Evolutionary conservation across 1,140 invertebrate genomes (phyloP), one percentile per base, ranked within the genome.

Genomic region (Drosophila nigromelanica): DNA sequence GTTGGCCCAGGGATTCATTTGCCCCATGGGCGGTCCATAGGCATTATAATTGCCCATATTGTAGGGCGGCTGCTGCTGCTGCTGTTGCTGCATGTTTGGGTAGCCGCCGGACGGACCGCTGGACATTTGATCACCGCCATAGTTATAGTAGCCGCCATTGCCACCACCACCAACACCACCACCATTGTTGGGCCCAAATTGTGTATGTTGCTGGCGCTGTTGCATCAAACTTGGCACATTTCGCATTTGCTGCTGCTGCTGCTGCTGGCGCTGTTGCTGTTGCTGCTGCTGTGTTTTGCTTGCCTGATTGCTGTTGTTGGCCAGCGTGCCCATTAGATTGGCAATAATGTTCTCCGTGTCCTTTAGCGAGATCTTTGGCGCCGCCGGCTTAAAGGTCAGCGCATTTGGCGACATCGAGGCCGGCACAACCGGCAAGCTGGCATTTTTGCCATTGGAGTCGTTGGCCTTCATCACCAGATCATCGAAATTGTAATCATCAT

Each of bases 401-500:
- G 82, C 71, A 70, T 77, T 90, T 0, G 69, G 52, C 6, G 86
- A 71, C 1, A 90, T 76, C 14, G 71, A 47, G 3, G 75, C 55
- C 0, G 80, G 66, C 30, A 79, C 21, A 14, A 77, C 54, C 4
- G 70, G 35, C 7, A 56, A 14, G n/a, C 12, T 30, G 4, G 52
- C 30, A 6, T 68, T 61, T 35, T 60, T 69, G 33, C 73, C 73
- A 73, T 89, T 85, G 14, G 77, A 59, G 4, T 89, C 75, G 94
- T 87, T 95, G 1, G 82, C 83, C 68, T 87, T 87, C 75, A 79
- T 94, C 52, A 95, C 94, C 48, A 95, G 93, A 77, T 95, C 95
- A 62, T 95, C 95, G 69, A 94, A 95, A 7, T 93, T 93, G 75
- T 95, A 96, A 90, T 95, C 95, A 72, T 95, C 95, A 62, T 95